Evolutionary conservation across 1,140 invertebrate genomes (phyloP).

Genomic region (Philotrypesis tridentata): DNA sequence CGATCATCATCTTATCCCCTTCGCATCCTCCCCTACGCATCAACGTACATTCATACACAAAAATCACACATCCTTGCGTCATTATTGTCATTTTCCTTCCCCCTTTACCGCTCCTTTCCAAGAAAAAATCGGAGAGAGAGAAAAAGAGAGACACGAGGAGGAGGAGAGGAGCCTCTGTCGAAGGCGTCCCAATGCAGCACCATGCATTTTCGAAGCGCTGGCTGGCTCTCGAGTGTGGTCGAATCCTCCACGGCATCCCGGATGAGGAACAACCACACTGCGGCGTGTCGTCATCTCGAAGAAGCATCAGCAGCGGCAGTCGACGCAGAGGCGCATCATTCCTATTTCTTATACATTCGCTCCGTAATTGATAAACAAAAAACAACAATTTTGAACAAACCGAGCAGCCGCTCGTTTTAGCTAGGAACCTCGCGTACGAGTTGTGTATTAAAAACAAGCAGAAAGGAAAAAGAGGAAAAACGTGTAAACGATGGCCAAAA

Average conservation of each 20-base stretch:
- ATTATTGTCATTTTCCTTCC: constrained; percentile 18
- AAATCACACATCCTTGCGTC: constrained; percentile 4
- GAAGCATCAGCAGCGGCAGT: neutral
- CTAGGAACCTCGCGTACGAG: neutral
- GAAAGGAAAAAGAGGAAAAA: neutral
- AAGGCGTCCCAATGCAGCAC: neutral
- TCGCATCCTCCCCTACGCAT: constrained; percentile 18
- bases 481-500: constrained; percentile 1
- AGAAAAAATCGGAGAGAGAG: constrained; percentile 23
- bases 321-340: constrained; percentile 36
- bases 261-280: neutral
- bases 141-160: neutral
- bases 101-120: constrained; percentile 37
- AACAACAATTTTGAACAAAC: neutral
- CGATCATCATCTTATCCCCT: constrained; percentile 37
- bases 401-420: neutral
- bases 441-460: neutral
- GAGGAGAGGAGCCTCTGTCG: constrained; percentile 44
- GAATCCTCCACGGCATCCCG: neutral
- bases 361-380: constrained; percentile 29
- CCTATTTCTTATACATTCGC: constrained; percentile 45
- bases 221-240: neutral
- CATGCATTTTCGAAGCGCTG: constrained; percentile 18
- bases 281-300: neutral
- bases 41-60: constrained; percentile 24